A percentile compares a stretch with the other conserved stretches of the same genome.
These are phyloP conservation scores for Laticauda laticaudata DNA, from an alignment of 2,113 vertebrate species.

Conservation along the genomic window DNA sequence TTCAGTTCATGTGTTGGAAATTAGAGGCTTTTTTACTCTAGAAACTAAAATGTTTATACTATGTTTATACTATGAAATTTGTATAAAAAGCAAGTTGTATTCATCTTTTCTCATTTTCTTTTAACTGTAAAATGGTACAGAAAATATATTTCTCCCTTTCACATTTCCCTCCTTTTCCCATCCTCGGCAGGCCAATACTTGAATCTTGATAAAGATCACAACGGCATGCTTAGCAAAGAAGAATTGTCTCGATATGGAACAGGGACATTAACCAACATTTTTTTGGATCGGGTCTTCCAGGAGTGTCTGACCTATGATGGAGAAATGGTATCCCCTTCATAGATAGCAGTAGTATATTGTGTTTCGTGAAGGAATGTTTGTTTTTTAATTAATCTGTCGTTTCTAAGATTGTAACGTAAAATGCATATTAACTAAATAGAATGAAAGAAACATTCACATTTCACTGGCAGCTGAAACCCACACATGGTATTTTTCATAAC, in stretches of 20 bases:
- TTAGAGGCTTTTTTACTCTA: not conserved
- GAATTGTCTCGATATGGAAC: slow-evolving; percentile 96
- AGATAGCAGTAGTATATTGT: not conserved
- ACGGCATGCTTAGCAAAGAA: slow-evolving; percentile 98
- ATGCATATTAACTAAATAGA: not conserved
- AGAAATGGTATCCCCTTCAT: slow-evolving; percentile 85
- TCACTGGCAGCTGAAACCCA: not conserved
- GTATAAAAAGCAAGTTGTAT: no score
- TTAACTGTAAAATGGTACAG: not conserved
- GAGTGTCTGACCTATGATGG: slow-evolving; percentile 97
- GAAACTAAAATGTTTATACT: not conserved
- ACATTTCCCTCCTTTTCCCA: slow-evolving; percentile 5
- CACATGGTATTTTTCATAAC: slow-evolving; percentile 3
- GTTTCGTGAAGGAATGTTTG: not conserved
- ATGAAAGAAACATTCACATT: not conserved
- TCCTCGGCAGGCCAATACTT: slow-evolving; percentile 87
- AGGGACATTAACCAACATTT: slow-evolving; percentile 91
- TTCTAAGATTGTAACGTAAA: slow-evolving; percentile 8
- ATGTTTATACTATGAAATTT: not conserved
- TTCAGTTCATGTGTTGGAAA: not conserved
- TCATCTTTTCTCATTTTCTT: not conserved
- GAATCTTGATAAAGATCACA: slow-evolving; percentile 97
- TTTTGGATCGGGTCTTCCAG: slow-evolving; percentile 95
- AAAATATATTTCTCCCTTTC: not conserved
- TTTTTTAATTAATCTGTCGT: not conserved